Evolutionary conservation across 2,797 vertebrate species (phyloP).

Genomic region (Microctenopoma lineatum): DNA sequence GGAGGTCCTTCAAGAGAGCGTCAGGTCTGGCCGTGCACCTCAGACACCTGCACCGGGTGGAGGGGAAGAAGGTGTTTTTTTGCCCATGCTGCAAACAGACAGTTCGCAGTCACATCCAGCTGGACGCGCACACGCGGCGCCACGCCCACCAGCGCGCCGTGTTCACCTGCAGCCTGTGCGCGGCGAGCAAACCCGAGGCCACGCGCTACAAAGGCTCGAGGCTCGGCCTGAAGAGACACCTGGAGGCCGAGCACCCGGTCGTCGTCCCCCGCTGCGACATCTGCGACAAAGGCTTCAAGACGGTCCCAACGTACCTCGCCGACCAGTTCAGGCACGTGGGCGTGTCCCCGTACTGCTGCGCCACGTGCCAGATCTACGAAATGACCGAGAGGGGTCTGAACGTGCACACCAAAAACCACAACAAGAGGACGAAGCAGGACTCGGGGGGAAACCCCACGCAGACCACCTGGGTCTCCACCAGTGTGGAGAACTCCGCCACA

Average conservation of each 20-base stretch:
- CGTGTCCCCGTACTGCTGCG: conserved; percentile 65
- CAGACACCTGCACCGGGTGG: conserved; percentile 39
- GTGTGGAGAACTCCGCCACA: conserved; percentile 36
- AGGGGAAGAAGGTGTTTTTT: conserved; percentile 42
- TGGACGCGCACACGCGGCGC: conserved; percentile 59
- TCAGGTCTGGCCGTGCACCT: conserved; percentile 48
- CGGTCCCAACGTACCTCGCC: conserved; percentile 49
- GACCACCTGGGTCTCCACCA: neutral
- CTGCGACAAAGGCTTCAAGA: conserved; percentile 56
- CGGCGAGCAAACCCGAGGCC: neutral
- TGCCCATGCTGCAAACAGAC: conserved; percentile 53
- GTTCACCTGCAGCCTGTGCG: conserved; percentile 60
- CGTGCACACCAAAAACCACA: conserved; percentile 59
- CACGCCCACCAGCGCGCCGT: conserved; percentile 53
- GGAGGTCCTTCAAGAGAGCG: conserved; percentile 40
- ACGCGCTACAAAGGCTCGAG: conserved; percentile 16
- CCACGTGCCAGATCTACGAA: conserved; percentile 68
- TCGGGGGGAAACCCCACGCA: neutral
- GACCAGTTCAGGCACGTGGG: conserved; percentile 70
- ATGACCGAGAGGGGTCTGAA: conserved; percentile 65
- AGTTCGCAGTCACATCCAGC: conserved; percentile 54
- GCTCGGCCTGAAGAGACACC: conserved; percentile 53
- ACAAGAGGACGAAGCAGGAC: conserved; percentile 27
- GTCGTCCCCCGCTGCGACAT: conserved; percentile 54
- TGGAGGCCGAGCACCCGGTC: conserved; percentile 58